phyloP scores from a whole-genome alignment of 1,140 invertebrate species.

The Melitaea cinxia region DNA sequence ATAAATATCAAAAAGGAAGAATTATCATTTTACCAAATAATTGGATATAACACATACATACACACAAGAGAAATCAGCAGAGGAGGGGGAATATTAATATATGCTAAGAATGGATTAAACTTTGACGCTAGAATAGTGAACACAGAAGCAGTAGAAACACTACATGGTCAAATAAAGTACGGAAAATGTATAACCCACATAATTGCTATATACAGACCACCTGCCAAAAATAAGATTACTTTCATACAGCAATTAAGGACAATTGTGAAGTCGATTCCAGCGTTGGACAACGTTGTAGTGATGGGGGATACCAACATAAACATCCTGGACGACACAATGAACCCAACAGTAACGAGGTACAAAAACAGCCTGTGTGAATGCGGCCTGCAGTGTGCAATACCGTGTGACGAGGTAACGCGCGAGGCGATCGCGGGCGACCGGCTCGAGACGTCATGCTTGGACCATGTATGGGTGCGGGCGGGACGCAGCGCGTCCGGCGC shows the following conservation, averaged over 20 bases:
- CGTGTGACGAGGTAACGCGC: background rate
- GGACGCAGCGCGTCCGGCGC: background rate
- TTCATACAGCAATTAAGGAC: background rate
- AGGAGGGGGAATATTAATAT: background rate
- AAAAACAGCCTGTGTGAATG: background rate
- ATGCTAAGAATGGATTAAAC: background rate
- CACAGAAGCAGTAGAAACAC: background rate
- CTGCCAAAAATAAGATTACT: background rate
- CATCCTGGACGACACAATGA: background rate
- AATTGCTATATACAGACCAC: background rate
- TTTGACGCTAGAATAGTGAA: background rate
- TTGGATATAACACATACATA: background rate
- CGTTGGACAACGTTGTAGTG: background rate
- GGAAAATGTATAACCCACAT: background rate
- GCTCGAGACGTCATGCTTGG: constrained; percentile 32
- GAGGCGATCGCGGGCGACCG: constrained; percentile 17
- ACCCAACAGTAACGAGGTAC: background rate
- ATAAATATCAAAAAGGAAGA: background rate
- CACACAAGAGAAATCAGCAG: background rate
- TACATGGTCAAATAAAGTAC: background rate
- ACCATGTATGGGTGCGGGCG: constrained; percentile 44
- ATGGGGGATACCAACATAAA: background rate
- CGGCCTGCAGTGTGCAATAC: background rate
- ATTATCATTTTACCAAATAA: background rate
- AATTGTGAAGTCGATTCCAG: background rate